Evolutionary conservation across 53 echinoderm and acorn worm species (phyloP).

Genomic region (Henricia sp.): DNA sequence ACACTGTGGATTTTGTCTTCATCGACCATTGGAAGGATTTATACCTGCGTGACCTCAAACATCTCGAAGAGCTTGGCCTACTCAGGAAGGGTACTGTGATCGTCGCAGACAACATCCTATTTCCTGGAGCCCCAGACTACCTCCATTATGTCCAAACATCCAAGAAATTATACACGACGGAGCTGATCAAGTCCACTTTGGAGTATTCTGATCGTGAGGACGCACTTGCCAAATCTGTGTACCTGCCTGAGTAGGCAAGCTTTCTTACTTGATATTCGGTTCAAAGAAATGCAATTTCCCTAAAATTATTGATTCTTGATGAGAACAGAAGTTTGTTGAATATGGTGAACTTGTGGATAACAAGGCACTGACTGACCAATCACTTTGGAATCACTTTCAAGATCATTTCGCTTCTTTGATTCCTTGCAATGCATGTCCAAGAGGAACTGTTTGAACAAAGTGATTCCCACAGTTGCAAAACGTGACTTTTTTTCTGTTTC

Average conservation of each 20-base stretch:
- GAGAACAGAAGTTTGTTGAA: too few relatives aligned
- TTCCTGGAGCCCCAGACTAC: slow-evolving; percentile 73
- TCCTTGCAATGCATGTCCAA: too few relatives aligned
- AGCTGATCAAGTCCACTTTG: not conserved
- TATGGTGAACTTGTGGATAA: too few relatives aligned
- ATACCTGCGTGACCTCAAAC: slow-evolving; percentile 64
- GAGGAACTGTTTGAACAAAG: too few relatives aligned
- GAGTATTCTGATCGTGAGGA: slow-evolving; percentile 12
- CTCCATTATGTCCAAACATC: slow-evolving; percentile 56
- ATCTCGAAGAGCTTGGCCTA: slow-evolving; percentile 49
- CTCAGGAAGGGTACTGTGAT: slow-evolving; percentile 68
- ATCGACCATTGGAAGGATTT: slow-evolving; percentile 67
- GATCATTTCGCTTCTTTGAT: too few relatives aligned
- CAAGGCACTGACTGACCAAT: too few relatives aligned
- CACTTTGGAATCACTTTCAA: too few relatives aligned
- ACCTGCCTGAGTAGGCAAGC: not conserved
- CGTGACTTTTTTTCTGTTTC: too few relatives aligned
- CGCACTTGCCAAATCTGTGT: not conserved
- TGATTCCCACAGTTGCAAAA: too few relatives aligned
- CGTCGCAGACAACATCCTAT: slow-evolving; percentile 67
- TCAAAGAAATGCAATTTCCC: too few relatives aligned
- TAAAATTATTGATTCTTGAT: too few relatives aligned
- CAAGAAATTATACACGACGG: slow-evolving; percentile 10
- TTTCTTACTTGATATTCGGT: too few relatives aligned
- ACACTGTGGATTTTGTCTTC: slow-evolving; percentile 72